Percentiles rank a stretch among this genome's conserved stretches.
Conservation (phyloP, 30 jellyfish, hydroid and myxozoan genomes). For the Sanderia malayensis region DNA sequence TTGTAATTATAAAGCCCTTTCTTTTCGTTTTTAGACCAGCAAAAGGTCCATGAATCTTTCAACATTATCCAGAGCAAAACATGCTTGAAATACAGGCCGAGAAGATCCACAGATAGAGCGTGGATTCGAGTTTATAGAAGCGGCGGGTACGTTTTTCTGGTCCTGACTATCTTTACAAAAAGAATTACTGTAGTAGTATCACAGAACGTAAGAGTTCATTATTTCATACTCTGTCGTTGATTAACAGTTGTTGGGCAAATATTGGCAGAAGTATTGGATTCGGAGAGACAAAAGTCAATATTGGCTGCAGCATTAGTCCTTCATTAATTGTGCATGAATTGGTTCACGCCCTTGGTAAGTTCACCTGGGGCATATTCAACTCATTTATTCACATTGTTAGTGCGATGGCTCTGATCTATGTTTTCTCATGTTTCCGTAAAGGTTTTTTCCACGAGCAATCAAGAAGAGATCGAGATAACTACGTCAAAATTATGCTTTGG, state of each 20-base stretch:
- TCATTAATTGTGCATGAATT: slow-evolving; percentile 57
- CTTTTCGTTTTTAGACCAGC: no score
- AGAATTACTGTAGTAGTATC: no score
- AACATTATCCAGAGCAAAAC: slow-evolving; percentile 26
- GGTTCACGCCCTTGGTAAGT: slow-evolving; percentile 75
- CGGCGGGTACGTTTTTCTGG: slow-evolving; percentile 46
- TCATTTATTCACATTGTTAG: no score
- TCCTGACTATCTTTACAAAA: no score
- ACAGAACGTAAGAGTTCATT: no score
- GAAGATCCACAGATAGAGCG: slow-evolving; percentile 15
- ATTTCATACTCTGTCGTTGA: no score
- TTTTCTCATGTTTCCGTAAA: no score
- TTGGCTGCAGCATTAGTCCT: slow-evolving; percentile 49
- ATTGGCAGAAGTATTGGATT: slow-evolving; percentile 53
- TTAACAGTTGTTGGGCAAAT: slow-evolving; percentile 64
- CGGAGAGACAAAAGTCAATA: slow-evolving; percentile 55
- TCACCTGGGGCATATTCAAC: no score
- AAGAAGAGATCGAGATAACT: slow-evolving; percentile 67
- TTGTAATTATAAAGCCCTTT: no score
- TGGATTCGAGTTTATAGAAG: slow-evolving; percentile 48
- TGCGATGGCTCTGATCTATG: no score
- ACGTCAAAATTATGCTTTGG: slow-evolving; percentile 31
- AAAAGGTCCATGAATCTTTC: no score
- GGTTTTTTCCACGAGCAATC: slow-evolving; percentile 85
- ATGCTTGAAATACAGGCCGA: slow-evolving; percentile 38